Evolutionary conservation across 2,113 vertebrate genomes (phyloP), one percentile per base, ranked within the genome.

Genomic region (Periophthalmus modestus): DNA sequence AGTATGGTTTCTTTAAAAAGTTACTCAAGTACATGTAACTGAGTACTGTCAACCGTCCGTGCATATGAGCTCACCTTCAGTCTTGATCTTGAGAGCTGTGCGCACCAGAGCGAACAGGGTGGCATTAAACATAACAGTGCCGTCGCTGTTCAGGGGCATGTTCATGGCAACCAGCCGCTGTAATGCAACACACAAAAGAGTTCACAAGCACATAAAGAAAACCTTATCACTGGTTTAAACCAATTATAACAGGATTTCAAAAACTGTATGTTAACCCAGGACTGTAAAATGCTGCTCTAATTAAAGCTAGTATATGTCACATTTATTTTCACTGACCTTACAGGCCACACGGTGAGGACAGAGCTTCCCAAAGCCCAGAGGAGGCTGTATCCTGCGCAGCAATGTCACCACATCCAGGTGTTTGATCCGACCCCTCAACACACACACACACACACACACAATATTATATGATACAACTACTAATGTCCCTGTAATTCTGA

Each of bases 161-260:
- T 99, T 99, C 98, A 99, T 99, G 47, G 98, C 96, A 72, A 99
- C 98, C 68, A 99, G 92, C 82, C 98, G 95, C 98, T 99, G 92
- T 18, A 89, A 92, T 14, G 88, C 18, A 24, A 19, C 23, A 66
- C 1, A 65, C 15, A 75, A 1, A 74, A 66, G 50, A 5, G 54
- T 10, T 57, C 9, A 57, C 48, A 52, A 28, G 28, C 18, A 7
- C 5, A 52, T 16, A 19, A 4, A 52, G 16, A 19, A 1, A 50
- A 5, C 3, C 14, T 18, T 1, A 43, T 10, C 7, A 9, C 39
- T 43, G 39, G 7, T 43, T 10, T 43, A 10, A 7, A 10, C 9
- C 39, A 43, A 43, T 10, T 43, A 43, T 10, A 43, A 43, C 39
- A 43, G 39, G 39, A 2, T 43, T 43, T 43, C 28, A 43, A 2